Conservation (phyloP, 2,113 vertebrate genomes). For the Willisornis vidua region DNA sequence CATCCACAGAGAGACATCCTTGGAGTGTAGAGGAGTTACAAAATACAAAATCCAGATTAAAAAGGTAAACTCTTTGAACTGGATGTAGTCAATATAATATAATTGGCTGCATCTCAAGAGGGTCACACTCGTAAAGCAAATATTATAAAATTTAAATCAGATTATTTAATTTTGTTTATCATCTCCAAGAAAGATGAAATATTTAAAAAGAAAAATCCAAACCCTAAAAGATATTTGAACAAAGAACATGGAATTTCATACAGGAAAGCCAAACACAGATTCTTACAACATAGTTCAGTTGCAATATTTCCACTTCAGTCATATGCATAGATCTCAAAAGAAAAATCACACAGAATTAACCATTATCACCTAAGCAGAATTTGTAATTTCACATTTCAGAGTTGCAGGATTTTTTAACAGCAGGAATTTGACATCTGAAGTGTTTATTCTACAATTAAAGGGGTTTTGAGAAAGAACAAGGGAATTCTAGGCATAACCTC, state of each 20-base stretch:
- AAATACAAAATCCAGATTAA: neutral
- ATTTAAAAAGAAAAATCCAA: neutral
- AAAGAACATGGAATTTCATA: neutral
- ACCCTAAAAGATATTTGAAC: neutral
- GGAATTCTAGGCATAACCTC: neutral
- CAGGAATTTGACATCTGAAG: neutral
- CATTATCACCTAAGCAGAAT: neutral
- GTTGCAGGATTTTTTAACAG: neutral
- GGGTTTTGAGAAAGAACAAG: neutral
- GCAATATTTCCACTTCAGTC: neutral
- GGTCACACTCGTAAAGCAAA: neutral
- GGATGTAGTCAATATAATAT: neutral
- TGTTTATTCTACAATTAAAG: neutral
- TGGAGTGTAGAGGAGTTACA: neutral
- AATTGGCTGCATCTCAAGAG: neutral
- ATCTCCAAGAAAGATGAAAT: neutral
- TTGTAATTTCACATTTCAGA: neutral
- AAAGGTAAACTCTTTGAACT: neutral
- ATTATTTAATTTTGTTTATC: neutral
- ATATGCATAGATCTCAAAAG: neutral
- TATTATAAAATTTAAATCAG: neutral
- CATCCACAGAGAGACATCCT: neutral
- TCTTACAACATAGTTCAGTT: neutral
- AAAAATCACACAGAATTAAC: neutral
- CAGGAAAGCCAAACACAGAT: neutral